Conservation (phyloP, 1,140 invertebrate species). For the Marisa cornuarietis region DNA sequence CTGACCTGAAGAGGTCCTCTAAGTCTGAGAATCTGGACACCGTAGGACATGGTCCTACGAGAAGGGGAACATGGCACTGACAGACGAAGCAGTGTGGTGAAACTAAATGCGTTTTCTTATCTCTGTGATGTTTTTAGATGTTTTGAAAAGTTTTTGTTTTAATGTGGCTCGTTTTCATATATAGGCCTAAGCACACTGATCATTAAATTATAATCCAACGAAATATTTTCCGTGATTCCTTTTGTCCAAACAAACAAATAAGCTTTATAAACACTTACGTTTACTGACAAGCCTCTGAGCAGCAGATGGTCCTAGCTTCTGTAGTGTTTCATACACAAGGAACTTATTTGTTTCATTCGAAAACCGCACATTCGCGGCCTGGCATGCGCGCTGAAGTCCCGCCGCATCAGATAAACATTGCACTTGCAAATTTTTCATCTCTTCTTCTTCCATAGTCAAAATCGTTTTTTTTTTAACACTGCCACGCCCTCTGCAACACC, state of each 20-base stretch:
- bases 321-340: slow-evolving; percentile 51
- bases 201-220: neutral
- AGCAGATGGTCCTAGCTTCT: slow-evolving; percentile 51
- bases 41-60: too few species aligned
- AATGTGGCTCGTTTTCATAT: too few species aligned
- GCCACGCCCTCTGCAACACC: slow-evolving; percentile 1
- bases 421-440: slow-evolving; percentile 30
- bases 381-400: slow-evolving; percentile 48
- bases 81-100: too few species aligned
- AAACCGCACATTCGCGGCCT: slow-evolving; percentile 46
- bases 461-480: neutral
- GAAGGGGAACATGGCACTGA: too few species aligned
- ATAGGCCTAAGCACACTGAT: neutral
- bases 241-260: neutral
- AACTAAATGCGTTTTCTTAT: too few species aligned
- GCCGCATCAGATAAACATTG: slow-evolving; percentile 50
- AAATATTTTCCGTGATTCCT: neutral
- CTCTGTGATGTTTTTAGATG: too few species aligned
- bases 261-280: slow-evolving; percentile 45
- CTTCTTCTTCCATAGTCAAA: slow-evolving; percentile 5
- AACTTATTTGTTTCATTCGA: slow-evolving; percentile 56
- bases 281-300: slow-evolving; percentile 57
- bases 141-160: too few species aligned
- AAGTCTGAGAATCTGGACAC: too few species aligned
- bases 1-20: too few species aligned